Evolutionary conservation across 2,888 invertebrate species (phyloP).

Genomic region (Hypercompe scribonia): DNA sequence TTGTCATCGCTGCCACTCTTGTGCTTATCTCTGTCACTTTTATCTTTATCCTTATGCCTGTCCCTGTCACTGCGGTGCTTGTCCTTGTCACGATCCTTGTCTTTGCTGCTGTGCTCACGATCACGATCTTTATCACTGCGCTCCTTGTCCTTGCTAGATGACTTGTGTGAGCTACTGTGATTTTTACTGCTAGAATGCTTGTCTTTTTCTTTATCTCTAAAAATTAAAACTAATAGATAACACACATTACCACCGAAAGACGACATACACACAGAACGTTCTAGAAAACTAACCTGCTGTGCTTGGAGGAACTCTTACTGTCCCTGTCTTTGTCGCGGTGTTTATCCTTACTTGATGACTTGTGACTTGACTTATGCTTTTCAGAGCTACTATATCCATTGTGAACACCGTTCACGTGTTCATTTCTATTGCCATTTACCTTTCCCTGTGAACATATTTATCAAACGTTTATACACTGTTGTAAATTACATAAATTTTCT

Average conservation of each 20-base stretch:
- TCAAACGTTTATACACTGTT: conserved; percentile 33
- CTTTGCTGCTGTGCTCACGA: conserved; percentile 57
- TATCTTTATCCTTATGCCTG: conserved; percentile 67
- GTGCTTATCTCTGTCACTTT: conserved; percentile 67
- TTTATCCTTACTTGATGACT: conserved; percentile 90
- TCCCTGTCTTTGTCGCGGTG: conserved; percentile 89
- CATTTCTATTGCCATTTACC: conserved; percentile 85
- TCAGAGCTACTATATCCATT: conserved; percentile 89
- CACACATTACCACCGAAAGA: neutral
- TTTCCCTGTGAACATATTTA: conserved; percentile 71
- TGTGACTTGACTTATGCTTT: conserved; percentile 88
- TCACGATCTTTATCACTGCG: conserved; percentile 72
- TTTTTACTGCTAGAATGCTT: conserved; percentile 85
- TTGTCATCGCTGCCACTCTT: conserved; percentile 70
- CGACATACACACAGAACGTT: neutral
- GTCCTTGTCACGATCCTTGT: conserved; percentile 67
- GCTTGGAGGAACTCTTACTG: conserved; percentile 81
- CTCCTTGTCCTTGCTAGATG: conserved; percentile 84
- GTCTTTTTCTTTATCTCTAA: conserved; percentile 44
- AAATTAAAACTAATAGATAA: neutral
- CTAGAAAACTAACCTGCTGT: conserved; percentile 4
- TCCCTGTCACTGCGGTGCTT: conserved; percentile 80
- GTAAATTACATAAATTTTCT: conserved; percentile 39
- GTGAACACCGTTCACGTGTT: conserved; percentile 92
- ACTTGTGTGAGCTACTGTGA: conserved; percentile 86